Evolutionary conservation across 2,888 invertebrate genomes (phyloP), one percentile per base, ranked within the genome.

Genomic region (Phania funesta): DNA sequence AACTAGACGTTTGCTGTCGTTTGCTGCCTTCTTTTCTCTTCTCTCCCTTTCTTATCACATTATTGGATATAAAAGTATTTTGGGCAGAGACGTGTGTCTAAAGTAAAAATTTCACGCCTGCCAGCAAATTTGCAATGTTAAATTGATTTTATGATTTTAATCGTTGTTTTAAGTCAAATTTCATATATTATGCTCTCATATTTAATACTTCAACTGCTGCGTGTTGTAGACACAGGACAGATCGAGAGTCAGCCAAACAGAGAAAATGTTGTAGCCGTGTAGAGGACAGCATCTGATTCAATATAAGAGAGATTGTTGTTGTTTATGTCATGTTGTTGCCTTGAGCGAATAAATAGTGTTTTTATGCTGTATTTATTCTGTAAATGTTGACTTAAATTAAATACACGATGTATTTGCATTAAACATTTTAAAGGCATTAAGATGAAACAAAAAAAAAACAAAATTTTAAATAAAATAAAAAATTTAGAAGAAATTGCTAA

Each of bases 51-150:
- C 48, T 65, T 35, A 67, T 65, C 70, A 46, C 32, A 65, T 74
- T 68, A 38, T 41, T 48, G 32, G 18, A 18, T 26, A n/a, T 38
- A 58, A 86, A 79, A 83, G 85, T 73, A 54, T 54, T 65, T 75
- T 56, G 41, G 50, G 67, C 68, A 44, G 56, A 67, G 68, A 68
- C 77, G 65, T 76, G 77, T 68, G 52, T 71, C 77, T 65, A 20
- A 60, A 70, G 80, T 68, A 68, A 75, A 83, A 85, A 87, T 86
- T 89, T 89, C 86, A 87, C 89, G 89, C 89, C 89, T 89, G 83
- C 87, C 85, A 89, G 89, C 89, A 86, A 70, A 89, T 89, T 88
- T 86, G 86, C 86, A 85, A 86, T 84, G 81, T 78, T 84, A 84
- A 86, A 85, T 86, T 84, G 85, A 84, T 85, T 85, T 84, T 80